Percentiles rank a stretch among this genome's conserved stretches.
Evolutionary conservation across 2,888 invertebrate genomes (phyloP).

Genomic region (Xestia xanthographa): DNA sequence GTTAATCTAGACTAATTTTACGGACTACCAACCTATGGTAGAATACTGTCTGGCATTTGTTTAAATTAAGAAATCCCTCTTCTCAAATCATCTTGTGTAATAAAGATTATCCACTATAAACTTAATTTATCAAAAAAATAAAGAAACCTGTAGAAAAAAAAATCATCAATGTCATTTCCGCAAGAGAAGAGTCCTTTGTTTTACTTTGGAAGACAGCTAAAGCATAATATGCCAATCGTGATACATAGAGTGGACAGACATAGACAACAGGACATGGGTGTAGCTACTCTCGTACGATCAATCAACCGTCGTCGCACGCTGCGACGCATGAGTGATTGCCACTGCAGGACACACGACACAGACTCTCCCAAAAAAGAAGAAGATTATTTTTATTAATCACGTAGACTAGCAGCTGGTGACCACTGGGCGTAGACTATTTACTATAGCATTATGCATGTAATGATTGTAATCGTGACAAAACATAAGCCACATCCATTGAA

Average conservation of each 20-base stretch:
- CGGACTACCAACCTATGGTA: neutral
- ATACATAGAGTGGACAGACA: neutral
- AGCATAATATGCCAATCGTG: neutral
- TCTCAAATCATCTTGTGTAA: neutral
- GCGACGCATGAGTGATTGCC: conserved; percentile 48
- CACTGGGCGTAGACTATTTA: neutral
- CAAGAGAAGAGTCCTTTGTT: neutral
- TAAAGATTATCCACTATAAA: no score
- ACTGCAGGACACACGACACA: conserved; percentile 33
- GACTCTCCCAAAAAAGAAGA: conserved; percentile 22
- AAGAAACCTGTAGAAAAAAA: neutral
- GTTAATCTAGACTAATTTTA: neutral
- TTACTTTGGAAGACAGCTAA: neutral
- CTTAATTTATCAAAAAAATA: neutral
- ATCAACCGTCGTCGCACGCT: conserved; percentile 15
- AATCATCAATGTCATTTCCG: neutral
- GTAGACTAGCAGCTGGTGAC: conserved; percentile 3
- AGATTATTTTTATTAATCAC: conserved; percentile 9
- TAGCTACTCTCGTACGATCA: conserved; percentile 29
- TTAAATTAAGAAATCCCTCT: no score
- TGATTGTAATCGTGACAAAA: neutral
- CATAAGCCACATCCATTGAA: neutral
- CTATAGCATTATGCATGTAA: neutral
- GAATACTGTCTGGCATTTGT: neutral
- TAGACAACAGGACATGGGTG: neutral